Evolutionary conservation across 1,140 invertebrate species (phyloP).

Genomic region (Ceratina australensis): DNA sequence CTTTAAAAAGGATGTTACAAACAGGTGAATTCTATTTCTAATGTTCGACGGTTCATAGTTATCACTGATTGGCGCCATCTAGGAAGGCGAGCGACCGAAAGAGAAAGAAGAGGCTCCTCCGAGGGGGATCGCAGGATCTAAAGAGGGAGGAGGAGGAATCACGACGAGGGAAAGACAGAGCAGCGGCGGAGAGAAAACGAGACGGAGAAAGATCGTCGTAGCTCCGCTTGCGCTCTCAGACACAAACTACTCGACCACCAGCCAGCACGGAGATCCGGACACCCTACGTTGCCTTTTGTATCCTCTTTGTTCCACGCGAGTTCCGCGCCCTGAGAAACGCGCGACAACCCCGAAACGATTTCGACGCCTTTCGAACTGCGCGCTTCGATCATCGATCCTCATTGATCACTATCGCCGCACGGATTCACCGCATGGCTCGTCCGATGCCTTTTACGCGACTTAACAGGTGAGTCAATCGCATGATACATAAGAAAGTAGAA

Average conservation of each 20-base stretch:
- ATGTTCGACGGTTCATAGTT: neutral
- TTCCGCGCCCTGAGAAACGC: neutral
- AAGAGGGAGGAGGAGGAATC: slow-evolving; percentile 53
- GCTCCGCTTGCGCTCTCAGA: slow-evolving; percentile 69
- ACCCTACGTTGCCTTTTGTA: slow-evolving; percentile 19
- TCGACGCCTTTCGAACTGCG: slow-evolving; percentile 4
- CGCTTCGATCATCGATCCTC: slow-evolving; percentile 38
- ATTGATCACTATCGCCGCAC: slow-evolving; percentile 20
- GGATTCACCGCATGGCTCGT: slow-evolving; percentile 40
- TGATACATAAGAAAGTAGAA: too few relatives aligned
- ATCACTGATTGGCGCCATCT: slow-evolving; percentile 45
- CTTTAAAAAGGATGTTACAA: too few relatives aligned
- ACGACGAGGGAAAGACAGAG: slow-evolving; percentile 54
- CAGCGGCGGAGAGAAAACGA: slow-evolving; percentile 59
- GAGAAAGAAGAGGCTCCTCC: slow-evolving; percentile 42
- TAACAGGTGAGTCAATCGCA: slow-evolving; percentile 53
- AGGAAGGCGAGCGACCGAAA: slow-evolving; percentile 39
- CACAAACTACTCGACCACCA: slow-evolving; percentile 78
- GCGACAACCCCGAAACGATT: slow-evolving; percentile 4
- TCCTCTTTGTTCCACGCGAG: slow-evolving; percentile 1
- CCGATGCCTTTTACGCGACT: slow-evolving; percentile 45
- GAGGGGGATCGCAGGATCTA: slow-evolving; percentile 30
- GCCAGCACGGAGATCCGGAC: slow-evolving; percentile 69
- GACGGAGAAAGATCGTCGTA: slow-evolving; percentile 66
- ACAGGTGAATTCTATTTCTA: neutral